Evolutionary conservation across 1,140 invertebrate species (phyloP).

Genomic region (Drosophila subpulchrella): DNA sequence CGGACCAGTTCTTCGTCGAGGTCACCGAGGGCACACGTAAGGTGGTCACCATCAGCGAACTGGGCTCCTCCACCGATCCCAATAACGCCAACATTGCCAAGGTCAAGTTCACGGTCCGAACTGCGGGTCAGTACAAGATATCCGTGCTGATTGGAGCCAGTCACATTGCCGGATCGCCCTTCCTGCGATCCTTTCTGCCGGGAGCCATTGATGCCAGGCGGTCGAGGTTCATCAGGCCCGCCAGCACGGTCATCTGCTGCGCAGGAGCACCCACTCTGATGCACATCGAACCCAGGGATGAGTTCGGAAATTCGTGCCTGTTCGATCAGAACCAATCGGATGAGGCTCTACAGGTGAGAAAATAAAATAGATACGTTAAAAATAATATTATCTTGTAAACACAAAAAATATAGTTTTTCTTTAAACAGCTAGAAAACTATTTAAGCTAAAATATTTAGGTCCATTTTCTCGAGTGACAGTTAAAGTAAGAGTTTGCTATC

Average conservation of each 20-base stretch:
- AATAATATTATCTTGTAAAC: too few species aligned
- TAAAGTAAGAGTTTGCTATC: too few species aligned
- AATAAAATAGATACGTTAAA: too few species aligned
- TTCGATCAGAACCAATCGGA: slow-evolving; percentile 87
- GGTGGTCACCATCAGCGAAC: slow-evolving; percentile 92
- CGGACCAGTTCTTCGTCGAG: slow-evolving; percentile 94
- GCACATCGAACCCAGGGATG: slow-evolving; percentile 94
- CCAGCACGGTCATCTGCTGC: slow-evolving; percentile 94
- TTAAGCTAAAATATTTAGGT: too few species aligned
- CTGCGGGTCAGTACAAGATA: slow-evolving; percentile 94
- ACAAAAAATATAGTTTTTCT: too few species aligned
- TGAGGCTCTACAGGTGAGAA: slow-evolving; percentile 86
- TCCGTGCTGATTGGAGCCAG: slow-evolving; percentile 90
- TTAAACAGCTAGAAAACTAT: too few species aligned
- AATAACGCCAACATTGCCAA: slow-evolving; percentile 92
- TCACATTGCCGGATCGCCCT: slow-evolving; percentile 87
- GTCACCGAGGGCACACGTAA: slow-evolving; percentile 93
- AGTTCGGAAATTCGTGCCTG: slow-evolving; percentile 93
- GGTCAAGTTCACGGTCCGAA: slow-evolving; percentile 95
- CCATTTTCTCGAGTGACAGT: too few species aligned
- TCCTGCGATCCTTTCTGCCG: slow-evolving; percentile 87
- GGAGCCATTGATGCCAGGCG: slow-evolving; percentile 93
- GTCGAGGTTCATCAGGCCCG: slow-evolving; percentile 93
- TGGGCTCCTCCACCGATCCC: slow-evolving; percentile 94
- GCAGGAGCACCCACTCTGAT: slow-evolving; percentile 91